A percentile compares a stretch with the other conserved stretches of the same genome.
Evolutionary conservation across 2,888 invertebrate species (phyloP).

Genomic region (Luperina nickerlii): DNA sequence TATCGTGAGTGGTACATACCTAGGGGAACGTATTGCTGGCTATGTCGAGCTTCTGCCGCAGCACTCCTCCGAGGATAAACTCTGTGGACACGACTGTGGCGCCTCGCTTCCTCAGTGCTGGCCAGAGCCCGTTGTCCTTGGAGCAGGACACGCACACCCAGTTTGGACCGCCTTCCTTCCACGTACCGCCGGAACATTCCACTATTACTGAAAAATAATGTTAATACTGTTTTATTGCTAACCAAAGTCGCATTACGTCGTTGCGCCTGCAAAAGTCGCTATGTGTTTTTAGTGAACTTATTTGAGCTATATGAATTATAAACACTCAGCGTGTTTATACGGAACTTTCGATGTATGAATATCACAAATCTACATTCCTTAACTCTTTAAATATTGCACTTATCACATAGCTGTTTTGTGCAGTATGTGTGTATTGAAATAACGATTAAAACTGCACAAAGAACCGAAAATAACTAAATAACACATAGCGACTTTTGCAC

Average conservation of each 20-base stretch:
- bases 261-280: no score
- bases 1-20: not conserved
- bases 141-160: constrained; percentile 80
- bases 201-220: constrained; percentile 80
- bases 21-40: constrained; percentile 60
- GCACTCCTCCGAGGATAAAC: constrained; percentile 81
- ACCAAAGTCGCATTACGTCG: not conserved
- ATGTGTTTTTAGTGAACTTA: no score
- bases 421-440: no score
- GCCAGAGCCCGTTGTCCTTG: constrained; percentile 77
- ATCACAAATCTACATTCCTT: no score
- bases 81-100: constrained; percentile 80
- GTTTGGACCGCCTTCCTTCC: constrained; percentile 75
- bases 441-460: no score
- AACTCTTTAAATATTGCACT: no score
- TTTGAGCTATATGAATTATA: no score
- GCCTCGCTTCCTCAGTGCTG: constrained; percentile 73
- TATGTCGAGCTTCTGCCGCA: constrained; percentile 78
- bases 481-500: no score
- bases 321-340: no score
- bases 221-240: not conserved
- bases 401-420: no score
- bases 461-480: no score
- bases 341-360: no score
- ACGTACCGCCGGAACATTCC: constrained; percentile 84